Conservation (phyloP, 2,113 vertebrate genomes). For the Xenus cinereus region DNA sequence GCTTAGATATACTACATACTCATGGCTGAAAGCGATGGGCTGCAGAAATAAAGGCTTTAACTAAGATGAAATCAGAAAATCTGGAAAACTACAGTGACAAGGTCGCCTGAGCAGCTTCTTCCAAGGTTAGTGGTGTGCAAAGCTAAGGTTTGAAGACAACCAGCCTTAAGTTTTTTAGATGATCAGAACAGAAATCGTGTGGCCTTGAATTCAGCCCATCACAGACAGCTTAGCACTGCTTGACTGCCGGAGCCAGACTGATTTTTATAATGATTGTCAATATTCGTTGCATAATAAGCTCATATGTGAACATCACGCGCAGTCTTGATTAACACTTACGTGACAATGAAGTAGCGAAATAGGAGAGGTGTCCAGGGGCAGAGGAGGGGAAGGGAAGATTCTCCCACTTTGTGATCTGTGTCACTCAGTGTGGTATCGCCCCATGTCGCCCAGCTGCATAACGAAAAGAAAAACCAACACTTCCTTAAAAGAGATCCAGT, state of each 20-base stretch:
- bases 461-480: background rate
- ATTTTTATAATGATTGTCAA: background rate
- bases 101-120: background rate
- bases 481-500: background rate
- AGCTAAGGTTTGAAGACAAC: slow-evolving; percentile 14
- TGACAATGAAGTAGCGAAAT: background rate
- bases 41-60: slow-evolving; percentile 1
- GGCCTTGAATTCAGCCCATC: background rate
- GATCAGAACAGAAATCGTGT: background rate
- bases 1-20: background rate
- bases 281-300: background rate
- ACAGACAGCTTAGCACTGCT: background rate
- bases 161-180: background rate
- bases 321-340: background rate
- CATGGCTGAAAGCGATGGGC: background rate
- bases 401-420: background rate
- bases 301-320: background rate
- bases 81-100: background rate
- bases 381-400: background rate
- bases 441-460: background rate
- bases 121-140: background rate
- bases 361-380: background rate
- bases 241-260: background rate
- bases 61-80: slow-evolving; percentile 25
- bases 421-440: background rate